Percentiles rank a stretch among this genome's conserved stretches.
These are phyloP conservation scores for Pteronura brasiliensis DNA, from an alignment of 2,113 vertebrate species.

Conservation along the genomic window DNA sequence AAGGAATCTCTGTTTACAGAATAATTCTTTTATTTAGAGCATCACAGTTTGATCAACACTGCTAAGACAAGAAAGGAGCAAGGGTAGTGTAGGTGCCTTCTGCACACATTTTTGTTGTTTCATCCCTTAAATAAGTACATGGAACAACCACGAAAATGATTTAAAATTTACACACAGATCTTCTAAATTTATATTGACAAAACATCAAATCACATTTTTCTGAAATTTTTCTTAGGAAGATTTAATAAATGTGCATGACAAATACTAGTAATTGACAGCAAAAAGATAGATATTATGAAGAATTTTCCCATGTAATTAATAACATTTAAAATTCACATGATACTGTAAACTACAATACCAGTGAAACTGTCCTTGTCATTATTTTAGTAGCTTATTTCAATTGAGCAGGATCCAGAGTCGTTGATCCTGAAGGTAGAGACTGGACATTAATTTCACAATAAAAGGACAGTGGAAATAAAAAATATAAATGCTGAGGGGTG, in stretches of 20 bases:
- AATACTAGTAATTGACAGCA: constrained; percentile 60
- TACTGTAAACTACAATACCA: constrained; percentile 60
- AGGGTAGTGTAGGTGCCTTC: not conserved
- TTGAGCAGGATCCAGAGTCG: not conserved
- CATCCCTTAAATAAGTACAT: not conserved
- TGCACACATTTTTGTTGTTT: not conserved
- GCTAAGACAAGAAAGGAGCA: not conserved
- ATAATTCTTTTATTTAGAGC: constrained; percentile 17
- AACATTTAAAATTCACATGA: constrained; percentile 59
- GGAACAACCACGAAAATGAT: not conserved
- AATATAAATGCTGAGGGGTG: not conserved
- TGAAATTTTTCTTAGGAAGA: constrained; percentile 54
- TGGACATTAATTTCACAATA: constrained; percentile 6
- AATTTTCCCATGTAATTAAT: constrained; percentile 56
- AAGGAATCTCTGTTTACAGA: not conserved
- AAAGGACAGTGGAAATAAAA: not conserved
- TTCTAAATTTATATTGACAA: constrained; percentile 64
- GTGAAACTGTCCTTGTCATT: constrained; percentile 42
- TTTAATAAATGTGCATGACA: constrained; percentile 49
- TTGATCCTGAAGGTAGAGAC: not conserved
- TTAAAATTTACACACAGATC: not conserved
- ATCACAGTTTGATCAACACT: not conserved
- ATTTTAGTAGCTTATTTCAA: constrained; percentile 34
- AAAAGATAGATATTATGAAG: constrained; percentile 49
- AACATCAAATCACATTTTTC: constrained; percentile 48